Evolutionary conservation across 2,888 invertebrate species (phyloP), one percentile per base, ranked within the genome.

Genomic region (Chrysolina haemoptera): DNA sequence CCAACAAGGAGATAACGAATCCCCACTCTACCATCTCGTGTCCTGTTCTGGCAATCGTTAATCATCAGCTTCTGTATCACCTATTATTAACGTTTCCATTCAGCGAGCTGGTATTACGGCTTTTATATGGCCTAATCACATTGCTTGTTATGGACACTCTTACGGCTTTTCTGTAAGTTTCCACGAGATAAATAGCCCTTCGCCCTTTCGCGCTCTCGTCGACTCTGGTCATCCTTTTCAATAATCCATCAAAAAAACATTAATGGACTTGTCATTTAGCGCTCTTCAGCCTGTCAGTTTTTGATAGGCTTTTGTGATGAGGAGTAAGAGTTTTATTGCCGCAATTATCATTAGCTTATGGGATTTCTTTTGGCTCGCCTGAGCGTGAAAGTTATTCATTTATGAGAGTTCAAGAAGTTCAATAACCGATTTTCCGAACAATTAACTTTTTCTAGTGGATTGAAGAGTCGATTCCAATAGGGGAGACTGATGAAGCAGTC

Each of bases 111-210:
- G 59, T 66, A 55, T 53, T 67, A 50, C 53, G 50, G 50, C 67
- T 67, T 67, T 67, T 67, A 66, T 66, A 67, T 53, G 40, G 20
- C 27, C 67, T 67, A 67, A 67, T 67, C 67, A 67, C 67, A 59
- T 59, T 35, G 35, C 55, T 53, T 53, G 53, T 40, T 35, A 50
- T 53, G 53, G 67, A 50, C 67, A 50, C 65, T 53, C 40, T 53
- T 53, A 40, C 40, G 40, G 53, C 53, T 53, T n/a, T 50, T 50
- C 35, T 53, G 48, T 41, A 41, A 53, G 40, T 35, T 67, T 53
- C 53, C 27, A 20, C 53, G 53, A 67, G 67, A 67, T 67, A 67
- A 67, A 67, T 67, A 12, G 67, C 55, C 53, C 55, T 53, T 67
- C 35, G 59, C 12, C 55, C 55, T 48, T 66, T 48, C 18, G 55